Evolutionary conservation across 2,113 vertebrate species (phyloP).

Genomic region (Camelus dromedarius): DNA sequence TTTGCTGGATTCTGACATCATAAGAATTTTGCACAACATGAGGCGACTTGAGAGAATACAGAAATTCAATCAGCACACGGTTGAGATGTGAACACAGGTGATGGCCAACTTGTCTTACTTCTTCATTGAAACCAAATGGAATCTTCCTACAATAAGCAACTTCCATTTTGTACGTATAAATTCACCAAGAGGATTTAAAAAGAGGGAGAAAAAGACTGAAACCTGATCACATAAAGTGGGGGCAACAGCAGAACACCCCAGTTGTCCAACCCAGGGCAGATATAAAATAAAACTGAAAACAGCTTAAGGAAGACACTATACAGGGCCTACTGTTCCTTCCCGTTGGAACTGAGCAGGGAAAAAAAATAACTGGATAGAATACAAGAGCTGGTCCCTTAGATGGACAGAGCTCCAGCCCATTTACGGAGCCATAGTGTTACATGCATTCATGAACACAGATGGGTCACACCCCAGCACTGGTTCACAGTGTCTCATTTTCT

Average conservation of each 20-base stretch:
- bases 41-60: slow-evolving; percentile 58
- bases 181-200: slow-evolving; percentile 59
- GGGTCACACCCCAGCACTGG: not conserved
- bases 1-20: slow-evolving; percentile 74
- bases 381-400: not conserved
- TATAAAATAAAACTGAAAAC: slow-evolving; percentile 44
- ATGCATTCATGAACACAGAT: not conserved
- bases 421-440: not conserved
- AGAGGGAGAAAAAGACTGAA: not conserved
- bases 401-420: not conserved
- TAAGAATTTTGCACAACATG: slow-evolving; percentile 45
- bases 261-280: not conserved
- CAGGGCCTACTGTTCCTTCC: not conserved
- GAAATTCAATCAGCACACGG: slow-evolving; percentile 43
- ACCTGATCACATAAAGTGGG: not conserved
- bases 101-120: not conserved
- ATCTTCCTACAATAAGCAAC: slow-evolving; percentile 58
- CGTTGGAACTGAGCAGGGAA: not conserved
- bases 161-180: slow-evolving; percentile 52
- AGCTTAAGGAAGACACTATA: slow-evolving; percentile 36
- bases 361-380: not conserved
- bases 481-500: not conserved
- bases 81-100: not conserved
- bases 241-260: not conserved
- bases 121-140: slow-evolving; percentile 8